phyloP scores from a whole-genome alignment of 2,113 vertebrate species.

The Hydrochoerus hydrochaeris region DNA sequence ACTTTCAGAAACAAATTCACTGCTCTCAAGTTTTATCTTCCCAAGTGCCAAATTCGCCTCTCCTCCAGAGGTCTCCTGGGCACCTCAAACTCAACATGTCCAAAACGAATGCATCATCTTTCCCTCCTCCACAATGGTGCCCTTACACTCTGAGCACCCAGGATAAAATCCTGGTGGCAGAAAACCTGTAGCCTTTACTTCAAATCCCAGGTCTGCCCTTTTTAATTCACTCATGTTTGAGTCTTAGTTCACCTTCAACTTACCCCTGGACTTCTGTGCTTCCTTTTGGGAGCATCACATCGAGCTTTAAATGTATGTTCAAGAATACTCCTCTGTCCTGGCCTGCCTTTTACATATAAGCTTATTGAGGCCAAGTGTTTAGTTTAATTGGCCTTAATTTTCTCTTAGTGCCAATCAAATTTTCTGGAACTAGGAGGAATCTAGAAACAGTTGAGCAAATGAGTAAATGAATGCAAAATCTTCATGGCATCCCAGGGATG shows the following conservation, averaged over 20 bases:
- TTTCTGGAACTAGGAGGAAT: not conserved
- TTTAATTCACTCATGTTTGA: not conserved
- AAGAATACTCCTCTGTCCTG: not conserved
- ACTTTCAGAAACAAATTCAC: conserved; percentile 38
- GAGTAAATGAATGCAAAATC: not conserved
- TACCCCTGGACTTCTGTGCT: not conserved
- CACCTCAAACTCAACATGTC: not conserved
- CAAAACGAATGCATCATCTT: not conserved
- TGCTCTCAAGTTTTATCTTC: conserved; percentile 27
- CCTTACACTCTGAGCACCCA: not conserved
- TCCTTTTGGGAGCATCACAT: not conserved
- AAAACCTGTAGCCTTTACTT: not conserved
- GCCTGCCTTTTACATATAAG: not conserved
- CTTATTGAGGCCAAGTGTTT: conserved; percentile 16
- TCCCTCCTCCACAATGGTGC: fast-evolving
- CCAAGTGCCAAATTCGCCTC: not conserved
- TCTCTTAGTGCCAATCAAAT: not conserved
- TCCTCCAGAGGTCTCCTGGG: not conserved
- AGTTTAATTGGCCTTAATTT: conserved; percentile 20
- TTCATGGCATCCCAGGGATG: not conserved
- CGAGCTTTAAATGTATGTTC: not conserved
- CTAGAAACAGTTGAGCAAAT: not conserved
- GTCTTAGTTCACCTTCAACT: not conserved
- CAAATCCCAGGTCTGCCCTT: not conserved
- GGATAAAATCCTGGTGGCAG: not conserved